Conservation (phyloP, 2,888 invertebrate species). For the Sphinx pinastri region DNA sequence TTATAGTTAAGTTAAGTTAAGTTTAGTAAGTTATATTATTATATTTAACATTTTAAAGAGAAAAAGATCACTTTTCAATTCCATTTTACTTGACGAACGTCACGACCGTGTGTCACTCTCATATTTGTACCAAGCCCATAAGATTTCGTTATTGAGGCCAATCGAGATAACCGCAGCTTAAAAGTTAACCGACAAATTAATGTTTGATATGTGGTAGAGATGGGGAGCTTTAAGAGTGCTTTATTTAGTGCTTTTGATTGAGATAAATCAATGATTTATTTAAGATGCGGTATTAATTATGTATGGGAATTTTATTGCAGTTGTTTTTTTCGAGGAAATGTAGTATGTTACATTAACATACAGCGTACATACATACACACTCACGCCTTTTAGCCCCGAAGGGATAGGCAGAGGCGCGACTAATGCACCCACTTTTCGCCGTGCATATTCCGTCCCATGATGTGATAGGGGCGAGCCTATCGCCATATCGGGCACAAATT, state of each 20-base stretch:
- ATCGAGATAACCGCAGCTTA: slow-evolving; percentile 58
- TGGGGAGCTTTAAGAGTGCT: slow-evolving; percentile 30
- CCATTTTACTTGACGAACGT: background rate
- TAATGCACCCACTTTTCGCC: too few relatives aligned
- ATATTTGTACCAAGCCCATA: slow-evolving; percentile 38
- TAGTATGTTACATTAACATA: background rate
- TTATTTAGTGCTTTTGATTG: slow-evolving; percentile 52
- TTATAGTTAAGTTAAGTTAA: too few relatives aligned
- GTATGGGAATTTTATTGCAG: slow-evolving; percentile 29
- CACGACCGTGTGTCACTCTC: background rate
- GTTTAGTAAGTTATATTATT: too few relatives aligned
- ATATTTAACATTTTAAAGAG: too few relatives aligned
- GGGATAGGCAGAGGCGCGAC: too few relatives aligned
- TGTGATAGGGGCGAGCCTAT: too few relatives aligned
- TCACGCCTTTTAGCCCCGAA: too few relatives aligned
- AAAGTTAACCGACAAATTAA: slow-evolving; percentile 64
- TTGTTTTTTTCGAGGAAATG: background rate
- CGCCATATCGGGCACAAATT: too few relatives aligned
- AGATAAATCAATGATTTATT: slow-evolving; percentile 43
- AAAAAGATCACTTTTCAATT: too few relatives aligned
- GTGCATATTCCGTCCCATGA: too few relatives aligned
- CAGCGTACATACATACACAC: too few relatives aligned
- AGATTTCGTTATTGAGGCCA: slow-evolving; percentile 52
- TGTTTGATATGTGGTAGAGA: slow-evolving; percentile 46
- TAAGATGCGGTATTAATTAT: slow-evolving; percentile 39